These are phyloP conservation scores for Grammomys dolichurus DNA, from an alignment of 2,113 vertebrate genomes.

Conservation along the genomic window DNA sequence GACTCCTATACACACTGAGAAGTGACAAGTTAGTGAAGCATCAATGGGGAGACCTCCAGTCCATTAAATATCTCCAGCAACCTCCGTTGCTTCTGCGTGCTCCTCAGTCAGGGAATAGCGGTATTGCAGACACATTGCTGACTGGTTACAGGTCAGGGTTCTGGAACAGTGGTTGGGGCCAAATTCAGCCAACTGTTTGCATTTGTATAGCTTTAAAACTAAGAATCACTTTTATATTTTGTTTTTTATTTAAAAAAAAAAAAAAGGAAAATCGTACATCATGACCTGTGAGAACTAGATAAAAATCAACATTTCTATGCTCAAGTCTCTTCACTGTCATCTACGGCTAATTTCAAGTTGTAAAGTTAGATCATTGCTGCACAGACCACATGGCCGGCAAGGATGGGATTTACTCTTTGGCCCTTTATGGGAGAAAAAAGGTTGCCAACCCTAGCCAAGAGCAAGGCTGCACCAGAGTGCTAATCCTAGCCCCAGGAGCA, in stretches of 20 bases:
- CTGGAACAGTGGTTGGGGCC: neutral
- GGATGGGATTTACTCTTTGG: neutral
- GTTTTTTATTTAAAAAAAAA: neutral
- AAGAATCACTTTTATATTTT: neutral
- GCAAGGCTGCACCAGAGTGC: neutral
- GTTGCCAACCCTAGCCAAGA: too few relatives aligned
- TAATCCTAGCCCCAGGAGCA: neutral
- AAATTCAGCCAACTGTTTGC: neutral
- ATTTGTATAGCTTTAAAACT: neutral
- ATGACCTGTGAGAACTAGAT: neutral
- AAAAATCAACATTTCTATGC: neutral
- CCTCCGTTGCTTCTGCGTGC: neutral
- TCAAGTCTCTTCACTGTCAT: too few relatives aligned
- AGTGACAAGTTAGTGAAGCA: too few relatives aligned
- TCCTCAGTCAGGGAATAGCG: neutral
- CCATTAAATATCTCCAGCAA: neutral
- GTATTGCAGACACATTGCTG: neutral
- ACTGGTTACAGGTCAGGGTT: neutral
- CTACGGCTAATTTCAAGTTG: neutral
- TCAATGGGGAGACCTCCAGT: neutral
- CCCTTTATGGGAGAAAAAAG: neutral
- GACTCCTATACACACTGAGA: fast-evolving
- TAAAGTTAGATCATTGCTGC: neutral
- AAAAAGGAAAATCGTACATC: neutral
- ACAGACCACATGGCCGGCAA: neutral